Base-by-base conservation (phyloP, 2,113 vertebrate genomes). In the Megaceryle torquata region DNA sequence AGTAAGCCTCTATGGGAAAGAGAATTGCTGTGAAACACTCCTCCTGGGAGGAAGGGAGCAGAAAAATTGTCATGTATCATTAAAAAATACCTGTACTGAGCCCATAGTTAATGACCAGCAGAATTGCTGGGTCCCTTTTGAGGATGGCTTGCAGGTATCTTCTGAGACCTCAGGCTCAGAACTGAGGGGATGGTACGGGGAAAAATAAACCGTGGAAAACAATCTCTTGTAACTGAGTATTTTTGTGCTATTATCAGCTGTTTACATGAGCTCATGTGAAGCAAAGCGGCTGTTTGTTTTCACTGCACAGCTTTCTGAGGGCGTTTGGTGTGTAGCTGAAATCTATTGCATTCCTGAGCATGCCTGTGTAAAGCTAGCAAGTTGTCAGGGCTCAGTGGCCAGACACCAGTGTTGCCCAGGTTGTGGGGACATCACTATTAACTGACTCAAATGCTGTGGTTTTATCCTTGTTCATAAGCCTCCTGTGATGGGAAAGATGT, bases 251-350 rank as follows among this genome's bases (percentile, higher is more conserved):
- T 92, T 95, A 95, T 94, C 83, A 82, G 86, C 54, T 68, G 72
- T 89, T 95, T 86, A 64, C 60, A 75, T 84, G 91, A 95, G 69
- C 83, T 95, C 86, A 84, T 83, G 95, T 82, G 81, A 95, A 81
- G 76, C 35, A 13, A 51, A 93, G 39, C 46, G 72, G 17, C 64
- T 94, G 72, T 72, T 88, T 91, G 44, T 70, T 93, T 94, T 90
- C 61, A 65, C 68, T 65, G 2, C 10, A 1, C 17, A 33, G 82
- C 46, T 74, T 92, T 84, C 68, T 17, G 64, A 93, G 77, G 53
- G 39, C 1, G 6, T 61, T 75, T 82, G 81, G 44, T 77, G 57
- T 0, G 2, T 72, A 22, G 51, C 65, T 87, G 89, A 43, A 84
- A 48, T 64, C 33, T 2, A 9, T 17, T 37, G 26, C 6, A 9